phyloP scores from a whole-genome alignment of 2,888 invertebrate genomes.

The Eristalis pertinax region DNA sequence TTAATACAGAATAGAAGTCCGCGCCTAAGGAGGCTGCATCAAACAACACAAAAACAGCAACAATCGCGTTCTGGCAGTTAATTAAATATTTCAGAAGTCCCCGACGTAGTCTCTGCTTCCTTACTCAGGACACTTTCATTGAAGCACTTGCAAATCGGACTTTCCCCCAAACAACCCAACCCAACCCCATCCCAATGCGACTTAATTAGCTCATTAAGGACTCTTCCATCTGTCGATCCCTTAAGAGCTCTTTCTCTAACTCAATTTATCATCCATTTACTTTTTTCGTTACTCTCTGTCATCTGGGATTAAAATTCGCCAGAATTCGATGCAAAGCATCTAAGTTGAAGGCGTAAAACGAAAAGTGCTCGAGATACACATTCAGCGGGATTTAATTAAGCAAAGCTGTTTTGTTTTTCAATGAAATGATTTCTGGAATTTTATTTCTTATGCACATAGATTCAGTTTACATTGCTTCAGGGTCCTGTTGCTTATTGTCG shows the following conservation, averaged over 20 bases:
- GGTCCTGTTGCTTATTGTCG: slow-evolving; percentile 70
- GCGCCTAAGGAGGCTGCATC: not conserved
- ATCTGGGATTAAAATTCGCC: not conserved
- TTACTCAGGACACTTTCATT: not conserved
- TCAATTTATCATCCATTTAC: slow-evolving; percentile 28
- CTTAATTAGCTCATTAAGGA: not conserved
- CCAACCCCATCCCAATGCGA: not conserved
- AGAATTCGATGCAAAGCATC: not conserved
- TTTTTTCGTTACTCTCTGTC: slow-evolving; percentile 8
- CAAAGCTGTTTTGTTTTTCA: not conserved
- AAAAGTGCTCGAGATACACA: not conserved
- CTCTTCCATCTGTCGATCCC: not conserved
- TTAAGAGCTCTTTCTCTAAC: not conserved
- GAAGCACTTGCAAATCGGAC: not conserved
- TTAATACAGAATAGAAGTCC: too few species aligned
- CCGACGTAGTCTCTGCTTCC: not conserved
- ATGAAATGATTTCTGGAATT: not conserved
- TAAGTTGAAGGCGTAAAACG: not conserved
- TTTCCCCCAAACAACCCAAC: not conserved
- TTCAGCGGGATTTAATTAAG: not conserved
- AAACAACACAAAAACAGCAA: not conserved
- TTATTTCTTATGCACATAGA: not conserved
- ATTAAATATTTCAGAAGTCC: not conserved
- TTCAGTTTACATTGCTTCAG: slow-evolving; percentile 32
- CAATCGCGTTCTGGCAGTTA: not conserved